These are phyloP conservation scores for Zele albiditarsus DNA, from an alignment of 2,888 invertebrate species.

Conservation along the genomic window DNA sequence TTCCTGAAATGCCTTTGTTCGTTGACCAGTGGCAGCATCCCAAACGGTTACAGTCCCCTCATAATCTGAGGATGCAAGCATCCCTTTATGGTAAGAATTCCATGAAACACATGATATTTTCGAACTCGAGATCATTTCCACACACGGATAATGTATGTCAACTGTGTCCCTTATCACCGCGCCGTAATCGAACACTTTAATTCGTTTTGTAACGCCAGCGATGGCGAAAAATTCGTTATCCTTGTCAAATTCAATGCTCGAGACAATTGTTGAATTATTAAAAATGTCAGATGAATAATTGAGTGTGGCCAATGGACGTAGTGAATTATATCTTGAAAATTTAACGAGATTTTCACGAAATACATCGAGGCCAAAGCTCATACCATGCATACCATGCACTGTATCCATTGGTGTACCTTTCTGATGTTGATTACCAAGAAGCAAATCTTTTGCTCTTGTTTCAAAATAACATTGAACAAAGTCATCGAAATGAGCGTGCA, in stretches of 20 bases:
- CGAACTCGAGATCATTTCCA: slow-evolving; percentile 92
- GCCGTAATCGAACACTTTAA: slow-evolving; percentile 93
- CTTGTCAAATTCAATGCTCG: slow-evolving; percentile 96
- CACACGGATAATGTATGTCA: slow-evolving; percentile 93
- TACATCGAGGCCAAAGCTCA: slow-evolving; percentile 77
- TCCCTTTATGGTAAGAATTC: slow-evolving; percentile 92
- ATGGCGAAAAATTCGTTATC: slow-evolving; percentile 97
- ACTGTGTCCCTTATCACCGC: slow-evolving; percentile 89
- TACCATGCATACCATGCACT: slow-evolving; percentile 50
- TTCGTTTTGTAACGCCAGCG: slow-evolving; percentile 94
- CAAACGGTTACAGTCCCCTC: slow-evolving; percentile 95
- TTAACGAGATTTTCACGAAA: slow-evolving; percentile 91
- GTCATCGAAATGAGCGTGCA: slow-evolving; percentile 92
- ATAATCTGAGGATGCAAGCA: slow-evolving; percentile 93
- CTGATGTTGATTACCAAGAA: slow-evolving; percentile 74
- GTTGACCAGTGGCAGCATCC: slow-evolving; percentile 88
- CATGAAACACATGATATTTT: slow-evolving; percentile 96
- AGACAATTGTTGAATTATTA: slow-evolving; percentile 89
- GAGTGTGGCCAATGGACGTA: slow-evolving; percentile 88
- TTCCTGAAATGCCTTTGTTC: slow-evolving; percentile 86
- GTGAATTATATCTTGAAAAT: slow-evolving; percentile 85
- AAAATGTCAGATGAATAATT: slow-evolving; percentile 93
- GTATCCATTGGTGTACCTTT: slow-evolving; percentile 49
- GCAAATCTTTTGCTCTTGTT: slow-evolving; percentile 82
- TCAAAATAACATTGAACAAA: slow-evolving; percentile 91